Evolutionary conservation across 2,113 vertebrate species (phyloP), one percentile per base, ranked within the genome.

Genomic region (Seriola quinqueradiata): DNA sequence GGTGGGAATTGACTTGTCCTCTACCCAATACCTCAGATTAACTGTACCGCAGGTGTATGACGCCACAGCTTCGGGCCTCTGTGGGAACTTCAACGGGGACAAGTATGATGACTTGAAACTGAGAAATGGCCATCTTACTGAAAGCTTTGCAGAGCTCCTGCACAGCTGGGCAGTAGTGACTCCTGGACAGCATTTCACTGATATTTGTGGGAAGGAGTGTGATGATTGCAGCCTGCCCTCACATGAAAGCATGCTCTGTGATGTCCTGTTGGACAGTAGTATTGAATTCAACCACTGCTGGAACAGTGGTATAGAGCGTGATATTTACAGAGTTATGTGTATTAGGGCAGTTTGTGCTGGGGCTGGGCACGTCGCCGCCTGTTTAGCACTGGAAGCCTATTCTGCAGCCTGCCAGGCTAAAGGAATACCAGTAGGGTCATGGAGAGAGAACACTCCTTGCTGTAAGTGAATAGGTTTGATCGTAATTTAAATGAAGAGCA

Each of bases 51-150:
- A 65, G 36, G 25, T 58, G 7, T 55, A 77, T 48, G 50, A 77
- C 0, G 4, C 25, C 69, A 58, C 75, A 60, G 32, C 90, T 6
- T 95, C 90, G 14, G 94, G 94, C 5, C 89, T 94, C 73, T 94
- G 93, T 21, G 93, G 93, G 28, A 94, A 95, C 90, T 95, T 95
- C 44, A 94, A 93, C 1, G 79, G 83, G 0, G 61, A 94, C 23
- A 63, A 23, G 44, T 84, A 21, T 23, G 93, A 95, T 40, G 92
- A 96, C 48, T 5, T 85, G 66, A 5, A 40, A 50, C 10, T 65
- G 34, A 65, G 67, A 38, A 16, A 70, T 17, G 79, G 67, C 5
- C 16, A 14, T 11, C 5, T 21, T 0, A 1, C 72, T 14, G 16
- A 36, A 36, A 58, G 68, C 55, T 59, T 67, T 23, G 60, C 60